Base-by-base conservation (phyloP, 2,888 invertebrate species). In the Drosophila flavopinicola region DNA sequence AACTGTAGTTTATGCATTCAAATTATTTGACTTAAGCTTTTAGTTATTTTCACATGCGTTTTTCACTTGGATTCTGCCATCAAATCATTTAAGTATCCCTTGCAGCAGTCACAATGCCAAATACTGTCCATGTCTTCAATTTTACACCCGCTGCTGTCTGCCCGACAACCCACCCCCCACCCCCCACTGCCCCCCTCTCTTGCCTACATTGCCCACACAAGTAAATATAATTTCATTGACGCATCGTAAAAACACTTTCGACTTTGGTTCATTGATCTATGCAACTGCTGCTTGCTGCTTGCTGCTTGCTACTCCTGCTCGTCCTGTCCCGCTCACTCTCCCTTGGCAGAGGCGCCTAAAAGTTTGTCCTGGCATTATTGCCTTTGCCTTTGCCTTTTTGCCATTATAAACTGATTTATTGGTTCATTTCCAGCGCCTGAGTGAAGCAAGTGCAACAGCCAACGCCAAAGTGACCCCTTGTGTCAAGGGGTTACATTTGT, bases 381-480 rank as follows among this genome's bases (percentile, higher is more conserved):
- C 63, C 38, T 48, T 63, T 66, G 57, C 64, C 33, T 42, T 68
- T 65, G 61, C 58, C 57, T 61, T 66, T 84, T 78, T 82, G 65
- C 70, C 66, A 87, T 85, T 78, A 83, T 87, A 85, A 80, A 78
- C 88, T 87, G 80, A 80, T 80, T 80, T 80, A 80, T 80, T 85
- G 88, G 88, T 87, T 80, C 88, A 87, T 87, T 80, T 80, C 79
- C 86, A 87, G 61, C 54, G 57, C 54, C 54, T 29, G 58, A 61
- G 38, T 59, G 27, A 45, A 51, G 42, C 60, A 52, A 83, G 72
- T 86, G 80, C 86, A 86, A 51, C 68, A 53, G 67, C 37, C 66
- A 27, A 47, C 29, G 30, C 30, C 45, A 63, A 70, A 66, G 70
- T 61, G 63, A 70, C 53, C 63, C 24, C 53, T 6, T 41, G 25